These are phyloP conservation scores for Triplophysa rosa DNA, from an alignment of 2,113 vertebrate genomes.

Conservation along the genomic window DNA sequence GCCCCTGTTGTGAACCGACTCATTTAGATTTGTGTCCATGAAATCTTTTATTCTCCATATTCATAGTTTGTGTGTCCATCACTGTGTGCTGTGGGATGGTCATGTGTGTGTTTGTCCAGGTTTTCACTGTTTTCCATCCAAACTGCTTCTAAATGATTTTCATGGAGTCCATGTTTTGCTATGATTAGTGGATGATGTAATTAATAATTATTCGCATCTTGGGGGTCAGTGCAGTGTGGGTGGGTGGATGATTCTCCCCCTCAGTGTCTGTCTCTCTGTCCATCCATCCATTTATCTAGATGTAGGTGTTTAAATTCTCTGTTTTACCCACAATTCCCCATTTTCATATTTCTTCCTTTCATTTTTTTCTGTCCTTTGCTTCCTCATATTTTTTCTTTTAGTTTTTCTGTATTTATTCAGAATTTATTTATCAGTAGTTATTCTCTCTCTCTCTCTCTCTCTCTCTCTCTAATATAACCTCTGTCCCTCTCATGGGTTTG, in stretches of 20 bases:
- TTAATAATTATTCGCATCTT: slow-evolving; percentile 54
- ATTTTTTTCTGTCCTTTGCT: no score
- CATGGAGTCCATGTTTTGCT: slow-evolving; percentile 64
- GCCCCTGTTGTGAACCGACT: background rate
- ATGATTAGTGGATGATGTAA: slow-evolving; percentile 72
- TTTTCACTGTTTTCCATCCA: slow-evolving; percentile 61
- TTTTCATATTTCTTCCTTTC: no score
- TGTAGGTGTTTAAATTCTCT: no score
- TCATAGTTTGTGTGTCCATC: background rate
- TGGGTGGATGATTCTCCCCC: background rate
- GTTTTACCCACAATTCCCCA: no score
- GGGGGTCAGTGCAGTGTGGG: slow-evolving; percentile 48
- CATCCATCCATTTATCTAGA: no score
- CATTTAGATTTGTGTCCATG: background rate
- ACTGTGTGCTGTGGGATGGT: background rate
- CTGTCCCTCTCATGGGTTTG: slow-evolving; percentile 39
- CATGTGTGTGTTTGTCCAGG: background rate
- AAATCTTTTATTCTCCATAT: background rate
- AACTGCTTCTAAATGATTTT: slow-evolving; percentile 70
- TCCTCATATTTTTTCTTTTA: no score
- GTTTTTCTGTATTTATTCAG: no score
- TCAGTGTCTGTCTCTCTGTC: background rate
- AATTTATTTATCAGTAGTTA: no score
- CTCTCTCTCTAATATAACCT: background rate
- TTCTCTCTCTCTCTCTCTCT: slow-evolving; percentile 1